phyloP scores from a whole-genome alignment of 2,888 invertebrate species.

The Galerucella nymphaeae region DNA sequence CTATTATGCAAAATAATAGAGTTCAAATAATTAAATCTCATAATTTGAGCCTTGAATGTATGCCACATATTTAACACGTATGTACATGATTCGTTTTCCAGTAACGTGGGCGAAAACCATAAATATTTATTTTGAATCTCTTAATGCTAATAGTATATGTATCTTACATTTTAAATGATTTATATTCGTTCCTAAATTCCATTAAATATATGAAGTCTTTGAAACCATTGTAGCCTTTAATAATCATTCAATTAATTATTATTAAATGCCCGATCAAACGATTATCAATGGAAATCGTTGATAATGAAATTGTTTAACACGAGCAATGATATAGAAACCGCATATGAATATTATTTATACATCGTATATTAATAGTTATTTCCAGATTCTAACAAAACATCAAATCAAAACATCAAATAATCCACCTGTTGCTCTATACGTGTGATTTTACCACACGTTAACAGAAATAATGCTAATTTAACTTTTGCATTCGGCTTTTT shows the following conservation, averaged over 20 bases:
- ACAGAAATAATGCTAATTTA: not conserved
- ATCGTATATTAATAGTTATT: constrained; percentile 19
- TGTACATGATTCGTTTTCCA: no score
- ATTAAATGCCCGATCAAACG: constrained; percentile 12
- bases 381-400: constrained; percentile 35
- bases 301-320: constrained; percentile 18
- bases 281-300: constrained; percentile 23
- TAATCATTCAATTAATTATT: constrained; percentile 26
- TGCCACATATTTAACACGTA: not conserved
- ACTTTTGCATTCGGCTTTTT: not conserved
- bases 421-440: constrained; percentile 28
- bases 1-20: no score
- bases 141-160: no score
- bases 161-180: no score
- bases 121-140: no score
- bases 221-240: not conserved
- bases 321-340: constrained; percentile 24
- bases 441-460: not conserved
- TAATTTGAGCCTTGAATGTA: not conserved
- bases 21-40: no score
- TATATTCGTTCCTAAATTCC: no score
- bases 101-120: no score
- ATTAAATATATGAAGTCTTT: not conserved
- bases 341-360: constrained; percentile 34
- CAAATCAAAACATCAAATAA: constrained; percentile 42